These are phyloP conservation scores for Drosophila parthenogenetica DNA, from an alignment of 2,888 invertebrate species.

Conservation along the genomic window DNA sequence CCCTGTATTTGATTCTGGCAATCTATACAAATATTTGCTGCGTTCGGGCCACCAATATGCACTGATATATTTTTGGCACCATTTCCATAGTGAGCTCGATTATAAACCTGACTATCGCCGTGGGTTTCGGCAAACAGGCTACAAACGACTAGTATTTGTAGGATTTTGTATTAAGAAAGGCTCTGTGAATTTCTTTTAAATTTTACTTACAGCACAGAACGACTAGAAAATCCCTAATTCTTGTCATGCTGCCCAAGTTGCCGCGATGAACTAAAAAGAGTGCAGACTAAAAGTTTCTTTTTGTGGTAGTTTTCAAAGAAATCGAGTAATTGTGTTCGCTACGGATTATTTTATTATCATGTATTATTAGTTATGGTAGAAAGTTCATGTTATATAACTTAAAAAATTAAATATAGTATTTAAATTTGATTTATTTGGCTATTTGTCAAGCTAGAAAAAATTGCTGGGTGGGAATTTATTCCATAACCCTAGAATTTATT, in stretches of 20 bases:
- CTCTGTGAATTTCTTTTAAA: too few relatives aligned
- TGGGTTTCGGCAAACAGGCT: background rate
- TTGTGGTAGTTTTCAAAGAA: background rate
- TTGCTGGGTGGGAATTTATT: too few relatives aligned
- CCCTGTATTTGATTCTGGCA: constrained; percentile 27
- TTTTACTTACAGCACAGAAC: constrained; percentile 16
- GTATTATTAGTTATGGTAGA: background rate
- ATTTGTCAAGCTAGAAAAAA: too few relatives aligned
- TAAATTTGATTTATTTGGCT: too few relatives aligned
- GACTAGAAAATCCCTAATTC: background rate
- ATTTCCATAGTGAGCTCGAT: background rate
- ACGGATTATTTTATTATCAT: constrained; percentile 12
- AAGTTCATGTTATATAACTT: background rate
- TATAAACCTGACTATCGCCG: background rate
- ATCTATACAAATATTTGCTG: constrained; percentile 31
- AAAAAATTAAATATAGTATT: background rate
- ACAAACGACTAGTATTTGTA: background rate
- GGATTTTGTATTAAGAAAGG: background rate
- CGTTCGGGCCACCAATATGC: background rate
- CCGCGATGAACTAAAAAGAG: background rate
- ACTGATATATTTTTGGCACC: constrained; percentile 3
- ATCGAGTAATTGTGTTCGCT: constrained; percentile 5
- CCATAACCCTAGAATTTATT: too few relatives aligned
- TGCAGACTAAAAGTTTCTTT: background rate
- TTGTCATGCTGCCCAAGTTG: constrained; percentile 1